A percentile compares a stretch with the other conserved stretches of the same genome.
These are phyloP conservation scores for Serrognathus titanus DNA, from an alignment of 2,888 invertebrate genomes.

Conservation along the genomic window DNA sequence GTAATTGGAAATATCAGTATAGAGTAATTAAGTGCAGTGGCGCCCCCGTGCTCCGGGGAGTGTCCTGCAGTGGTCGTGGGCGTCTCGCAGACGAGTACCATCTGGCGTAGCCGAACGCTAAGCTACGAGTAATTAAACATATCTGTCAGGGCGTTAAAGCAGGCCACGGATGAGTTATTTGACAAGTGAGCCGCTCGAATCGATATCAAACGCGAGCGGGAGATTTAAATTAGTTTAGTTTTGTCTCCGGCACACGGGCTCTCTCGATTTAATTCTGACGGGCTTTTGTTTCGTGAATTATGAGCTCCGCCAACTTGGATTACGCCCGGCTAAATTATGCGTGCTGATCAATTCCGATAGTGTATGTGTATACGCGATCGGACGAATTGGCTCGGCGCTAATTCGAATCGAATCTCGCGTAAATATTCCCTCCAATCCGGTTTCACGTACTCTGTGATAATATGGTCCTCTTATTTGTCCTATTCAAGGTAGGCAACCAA, in stretches of 20 bases:
- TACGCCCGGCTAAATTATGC: conserved; percentile 9
- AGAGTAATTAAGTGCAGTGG: conserved; percentile 19
- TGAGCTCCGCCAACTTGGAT: conserved; percentile 7
- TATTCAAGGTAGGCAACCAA: too few species aligned
- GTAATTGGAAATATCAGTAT: conserved; percentile 22
- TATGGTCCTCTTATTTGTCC: too few species aligned
- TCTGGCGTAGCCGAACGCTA: conserved; percentile 22
- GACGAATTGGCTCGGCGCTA: too few species aligned
- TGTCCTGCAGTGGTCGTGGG: background rate
- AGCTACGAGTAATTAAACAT: conserved; percentile 34
- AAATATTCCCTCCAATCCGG: too few species aligned
- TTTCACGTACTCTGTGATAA: too few species aligned
- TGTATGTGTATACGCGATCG: too few species aligned
- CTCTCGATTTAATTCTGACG: conserved; percentile 15
- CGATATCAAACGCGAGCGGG: conserved; percentile 5
- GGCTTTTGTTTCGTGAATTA: conserved; percentile 20
- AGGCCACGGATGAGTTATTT: conserved; percentile 29
- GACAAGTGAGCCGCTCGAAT: conserved; percentile 19
- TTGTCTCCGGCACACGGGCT: conserved; percentile 18
- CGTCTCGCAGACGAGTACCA: conserved; percentile 13
- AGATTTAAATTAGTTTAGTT: conserved; percentile 31
- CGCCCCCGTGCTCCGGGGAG: conserved; percentile 11
- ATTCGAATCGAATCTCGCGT: too few species aligned
- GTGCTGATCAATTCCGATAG: background rate
- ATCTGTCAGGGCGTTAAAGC: conserved; percentile 33